Evolutionary conservation across 23 tunicate species (phyloP), one percentile per base, ranked within the genome.

Genomic region (Halocynthia roretzi): DNA sequence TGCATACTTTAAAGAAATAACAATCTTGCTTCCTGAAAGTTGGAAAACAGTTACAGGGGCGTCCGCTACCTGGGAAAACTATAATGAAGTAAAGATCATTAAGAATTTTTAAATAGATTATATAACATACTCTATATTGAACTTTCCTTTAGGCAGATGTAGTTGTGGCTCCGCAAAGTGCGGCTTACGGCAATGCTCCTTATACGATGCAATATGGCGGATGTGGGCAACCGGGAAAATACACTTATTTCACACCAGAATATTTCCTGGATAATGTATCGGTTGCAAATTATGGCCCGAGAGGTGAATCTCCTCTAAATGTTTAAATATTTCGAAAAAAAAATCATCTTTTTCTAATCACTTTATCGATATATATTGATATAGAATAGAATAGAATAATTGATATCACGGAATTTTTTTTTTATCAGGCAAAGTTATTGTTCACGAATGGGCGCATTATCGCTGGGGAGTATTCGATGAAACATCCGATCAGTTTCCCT

Each of bases 401-500:
- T 67, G 18, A 12, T 12, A 67, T 18, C 21, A 14, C 61, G 77
- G 4, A 23, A 17, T 10, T 75, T 75, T 61, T 77, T 11, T 50
- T 1, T 7, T 71, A 61, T 6, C 63, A 87, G 94, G 86, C 0
- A 87, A 87, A 71, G 80, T 67, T 10, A 76, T 87, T 56, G 80
- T 87, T 8, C 94, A 87, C 52, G 94, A 87, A 49, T 87, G 94
- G 94, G 94, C 94, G 0, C 94, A 87, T 54, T 63, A 75, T 17
- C 73, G 94, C 5, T 87, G 94, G 94, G 94, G 94, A 9, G 94
- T 87, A 7, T 87, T 82, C 54, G 94, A 87, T 80, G 94, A 87
- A 82, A 77, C 70, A 52, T 55, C 62, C 7, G 87, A 78, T 22
- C 51, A 53, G 15, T 80, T 70, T 55, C 83, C 83, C 5, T 87